These are phyloP conservation scores for Tangara arthus DNA, from an alignment of 2,797 vertebrate genomes.

Conservation along the genomic window DNA sequence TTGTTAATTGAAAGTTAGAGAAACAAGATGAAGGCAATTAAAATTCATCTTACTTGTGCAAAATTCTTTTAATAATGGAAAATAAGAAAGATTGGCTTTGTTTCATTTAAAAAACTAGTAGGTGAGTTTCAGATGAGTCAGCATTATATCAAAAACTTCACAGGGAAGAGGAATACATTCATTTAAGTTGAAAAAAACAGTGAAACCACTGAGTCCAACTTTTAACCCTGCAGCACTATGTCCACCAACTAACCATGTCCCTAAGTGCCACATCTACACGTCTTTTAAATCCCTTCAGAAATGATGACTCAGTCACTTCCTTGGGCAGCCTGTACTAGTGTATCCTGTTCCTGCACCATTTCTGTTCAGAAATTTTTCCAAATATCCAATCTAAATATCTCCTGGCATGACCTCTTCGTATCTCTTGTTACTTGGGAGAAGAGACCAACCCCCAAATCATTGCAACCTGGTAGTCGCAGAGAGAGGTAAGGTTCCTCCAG, in stretches of 20 bases:
- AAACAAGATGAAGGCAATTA: neutral
- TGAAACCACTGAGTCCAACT: neutral
- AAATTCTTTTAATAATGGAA: neutral
- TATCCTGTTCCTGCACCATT: neutral
- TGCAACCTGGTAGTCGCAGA: neutral
- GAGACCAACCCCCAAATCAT: neutral
- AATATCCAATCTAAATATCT: too few relatives aligned
- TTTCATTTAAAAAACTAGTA: neutral
- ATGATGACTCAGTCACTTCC: neutral
- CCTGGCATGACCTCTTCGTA: rapidly evolving
- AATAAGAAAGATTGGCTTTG: neutral
- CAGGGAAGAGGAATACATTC: neutral
- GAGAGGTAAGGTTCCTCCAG: too few relatives aligned
- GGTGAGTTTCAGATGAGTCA: neutral
- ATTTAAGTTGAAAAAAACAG: neutral
- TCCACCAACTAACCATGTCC: neutral
- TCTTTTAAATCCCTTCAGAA: neutral
- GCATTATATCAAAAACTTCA: neutral
- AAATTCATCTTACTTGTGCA: neutral
- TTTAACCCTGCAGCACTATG: neutral
- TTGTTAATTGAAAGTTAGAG: neutral
- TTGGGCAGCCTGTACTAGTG: neutral
- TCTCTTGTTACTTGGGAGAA: neutral
- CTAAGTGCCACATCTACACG: neutral
- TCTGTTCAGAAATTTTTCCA: neutral